These are phyloP conservation scores for Centropyge bicolor DNA, from an alignment of 2,797 vertebrate species.

Conservation along the genomic window DNA sequence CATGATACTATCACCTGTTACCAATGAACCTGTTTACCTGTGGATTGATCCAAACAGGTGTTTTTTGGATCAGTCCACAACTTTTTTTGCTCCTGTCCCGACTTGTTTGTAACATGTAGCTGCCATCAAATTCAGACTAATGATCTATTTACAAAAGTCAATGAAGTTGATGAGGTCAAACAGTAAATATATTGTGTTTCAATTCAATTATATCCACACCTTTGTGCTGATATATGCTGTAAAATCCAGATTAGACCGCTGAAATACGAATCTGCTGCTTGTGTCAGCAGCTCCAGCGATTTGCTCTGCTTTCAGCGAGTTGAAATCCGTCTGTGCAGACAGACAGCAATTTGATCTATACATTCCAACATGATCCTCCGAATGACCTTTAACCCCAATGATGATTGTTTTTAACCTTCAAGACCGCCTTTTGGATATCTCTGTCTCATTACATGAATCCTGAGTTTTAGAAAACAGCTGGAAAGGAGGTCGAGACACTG, in stretches of 20 bases:
- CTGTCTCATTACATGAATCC: slow-evolving; percentile 25
- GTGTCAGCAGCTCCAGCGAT: slow-evolving; percentile 22
- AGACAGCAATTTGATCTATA: slow-evolving; percentile 16
- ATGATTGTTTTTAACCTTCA: slow-evolving; percentile 57
- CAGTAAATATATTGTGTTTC: no score
- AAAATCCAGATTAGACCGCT: slow-evolving; percentile 15
- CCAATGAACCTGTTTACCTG: no score
- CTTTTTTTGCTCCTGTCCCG: no score
- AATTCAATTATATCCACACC: background rate
- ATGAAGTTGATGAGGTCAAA: no score
- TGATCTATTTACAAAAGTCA: no score
- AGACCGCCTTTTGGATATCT: slow-evolving; percentile 25
- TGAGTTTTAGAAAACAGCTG: slow-evolving; percentile 56
- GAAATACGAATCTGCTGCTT: slow-evolving; percentile 32
- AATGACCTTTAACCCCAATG: slow-evolving; percentile 15
- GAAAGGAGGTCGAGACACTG: slow-evolving; percentile 41
- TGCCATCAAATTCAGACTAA: no score
- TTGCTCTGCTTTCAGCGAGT: slow-evolving; percentile 14
- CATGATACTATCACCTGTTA: no score
- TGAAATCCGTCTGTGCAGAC: slow-evolving; percentile 1
- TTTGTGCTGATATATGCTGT: background rate
- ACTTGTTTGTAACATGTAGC: no score
- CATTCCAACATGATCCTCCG: slow-evolving; percentile 34
- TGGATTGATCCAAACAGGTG: no score
- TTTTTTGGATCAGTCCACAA: no score